A percentile compares a stretch with the other conserved stretches of the same genome.
phyloP scores from a whole-genome alignment of 2,797 vertebrate genomes.

The Coracias cyanogaster region DNA sequence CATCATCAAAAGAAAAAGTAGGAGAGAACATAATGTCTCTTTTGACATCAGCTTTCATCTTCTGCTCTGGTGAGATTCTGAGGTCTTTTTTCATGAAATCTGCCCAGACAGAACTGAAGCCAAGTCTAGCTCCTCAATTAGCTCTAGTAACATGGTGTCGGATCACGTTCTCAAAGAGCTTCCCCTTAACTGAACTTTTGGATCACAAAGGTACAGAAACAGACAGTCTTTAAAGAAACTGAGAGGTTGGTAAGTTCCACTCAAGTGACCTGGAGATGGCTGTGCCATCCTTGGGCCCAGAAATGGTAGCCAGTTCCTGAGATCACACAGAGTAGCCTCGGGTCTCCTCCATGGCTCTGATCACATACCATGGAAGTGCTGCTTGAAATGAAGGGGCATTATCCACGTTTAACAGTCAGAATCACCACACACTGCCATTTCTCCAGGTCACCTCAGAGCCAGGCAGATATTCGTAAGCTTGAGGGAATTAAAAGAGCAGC shows the following conservation, averaged over 20 bases:
- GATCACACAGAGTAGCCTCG: background rate
- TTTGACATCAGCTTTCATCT: conserved; percentile 67
- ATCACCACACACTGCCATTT: background rate
- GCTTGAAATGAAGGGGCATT: background rate
- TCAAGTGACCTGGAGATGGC: background rate
- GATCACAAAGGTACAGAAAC: conserved; percentile 6
- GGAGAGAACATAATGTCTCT: conserved; percentile 72
- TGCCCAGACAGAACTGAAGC: conserved; percentile 61
- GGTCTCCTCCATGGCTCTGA: background rate
- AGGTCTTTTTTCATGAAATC: conserved; percentile 57
- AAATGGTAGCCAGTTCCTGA: background rate
- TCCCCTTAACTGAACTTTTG: conserved; percentile 32
- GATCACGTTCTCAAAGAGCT: conserved; percentile 46
- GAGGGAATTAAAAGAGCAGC: background rate
- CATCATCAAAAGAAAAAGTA: conserved; percentile 71
- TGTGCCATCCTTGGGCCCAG: background rate
- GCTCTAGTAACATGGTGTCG: conserved; percentile 29
- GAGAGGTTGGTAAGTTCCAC: background rate
- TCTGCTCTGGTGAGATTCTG: conserved; percentile 55
- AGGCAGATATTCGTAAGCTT: background rate
- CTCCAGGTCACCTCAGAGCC: background rate
- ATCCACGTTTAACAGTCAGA: background rate
- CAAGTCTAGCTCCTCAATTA: conserved; percentile 75
- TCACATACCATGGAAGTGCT: background rate
- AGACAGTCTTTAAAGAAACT: background rate